These are phyloP conservation scores for Balanococcus diminutus DNA, from an alignment of 2,888 invertebrate species.

Conservation along the genomic window DNA sequence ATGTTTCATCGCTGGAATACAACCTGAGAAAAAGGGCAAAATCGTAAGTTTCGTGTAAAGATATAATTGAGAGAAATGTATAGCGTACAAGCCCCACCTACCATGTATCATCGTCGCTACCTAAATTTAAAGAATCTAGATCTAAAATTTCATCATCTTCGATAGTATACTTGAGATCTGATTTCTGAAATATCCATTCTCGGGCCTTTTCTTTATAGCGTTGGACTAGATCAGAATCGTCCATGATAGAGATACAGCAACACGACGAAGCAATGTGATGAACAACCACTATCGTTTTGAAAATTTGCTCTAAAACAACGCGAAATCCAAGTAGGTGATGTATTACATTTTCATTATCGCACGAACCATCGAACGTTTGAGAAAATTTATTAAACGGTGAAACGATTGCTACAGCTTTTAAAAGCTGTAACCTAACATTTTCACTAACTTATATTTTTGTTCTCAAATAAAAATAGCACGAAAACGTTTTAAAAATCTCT, in stretches of 20 bases:
- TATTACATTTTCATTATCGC: not conserved
- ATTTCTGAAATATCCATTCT: conserved; percentile 16
- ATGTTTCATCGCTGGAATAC: conserved; percentile 11
- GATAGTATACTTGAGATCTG: not conserved
- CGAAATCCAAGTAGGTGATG: not conserved
- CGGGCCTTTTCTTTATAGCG: not conserved
- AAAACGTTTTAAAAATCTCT: too few species aligned
- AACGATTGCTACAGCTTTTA: too few species aligned
- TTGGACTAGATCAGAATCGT: conserved; percentile 7
- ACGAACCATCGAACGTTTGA: not conserved
- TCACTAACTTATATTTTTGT: too few species aligned
- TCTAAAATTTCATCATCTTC: conserved; percentile 55
- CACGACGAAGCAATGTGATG: not conserved
- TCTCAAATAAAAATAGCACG: too few species aligned
- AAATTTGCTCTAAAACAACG: not conserved
- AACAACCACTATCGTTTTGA: not conserved
- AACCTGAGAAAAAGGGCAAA: conserved; percentile 7
- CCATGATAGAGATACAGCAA: not conserved
- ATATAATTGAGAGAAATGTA: not conserved
- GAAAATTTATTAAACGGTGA: too few species aligned
- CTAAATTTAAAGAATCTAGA: conserved; percentile 42
- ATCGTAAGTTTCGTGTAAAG: not conserved
- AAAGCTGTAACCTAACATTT: too few species aligned
- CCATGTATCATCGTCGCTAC: conserved; percentile 52
- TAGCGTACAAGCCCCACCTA: not conserved